Base-by-base conservation (phyloP, 2,113 vertebrate species). In the Clupea harengus region DNA sequence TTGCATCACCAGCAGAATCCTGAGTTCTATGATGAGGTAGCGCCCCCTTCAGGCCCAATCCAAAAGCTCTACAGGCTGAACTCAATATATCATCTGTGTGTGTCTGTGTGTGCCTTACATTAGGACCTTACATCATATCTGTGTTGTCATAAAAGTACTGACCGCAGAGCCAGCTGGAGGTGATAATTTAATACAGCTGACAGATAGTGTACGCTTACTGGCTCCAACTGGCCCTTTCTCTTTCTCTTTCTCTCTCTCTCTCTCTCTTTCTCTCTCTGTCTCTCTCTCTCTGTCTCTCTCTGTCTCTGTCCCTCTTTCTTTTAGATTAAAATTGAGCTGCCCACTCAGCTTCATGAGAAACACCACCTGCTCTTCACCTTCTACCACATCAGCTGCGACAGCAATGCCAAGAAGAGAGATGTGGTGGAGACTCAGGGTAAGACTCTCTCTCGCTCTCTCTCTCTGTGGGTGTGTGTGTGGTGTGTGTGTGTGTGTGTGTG, bases 1-100 rank as follows among this genome's bases (percentile, higher is more conserved):
- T 90, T 99, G 52, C 98, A 99, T 92, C 98, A 99, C 88, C 98
- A 99, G 82, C 98, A 99, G 92, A 99, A 97, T 93, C 98, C 98
- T 8, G 98, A 99, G 91, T 99, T 99, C 92, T 99, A 99, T 85
- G 96, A 99, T 86, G 98, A 99, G 96, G 98, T 99, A 64, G 60
- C 60, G 60, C 60, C 60, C 60, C 60, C 60, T 64, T n/a, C 20
- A 64, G n/a, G n/a, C 60, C 4, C 22, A 22, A 22, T 8, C 20
- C 60, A 64, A n/a, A 6, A 64, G 60, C 60, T 9, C 60, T 9
- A 39, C 39, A 39, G 20, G 22, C 20, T 9, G 60, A 22, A n/a
- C 54, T 20, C 54, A 22, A 20, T 9, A 3, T 39, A 39, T 39
- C 39, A 39, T 39, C 39, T 39, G 39, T 64, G 1, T 64, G 57